phyloP scores from a whole-genome alignment of 2,888 invertebrate genomes.

The Drosophila vallismaia region DNA sequence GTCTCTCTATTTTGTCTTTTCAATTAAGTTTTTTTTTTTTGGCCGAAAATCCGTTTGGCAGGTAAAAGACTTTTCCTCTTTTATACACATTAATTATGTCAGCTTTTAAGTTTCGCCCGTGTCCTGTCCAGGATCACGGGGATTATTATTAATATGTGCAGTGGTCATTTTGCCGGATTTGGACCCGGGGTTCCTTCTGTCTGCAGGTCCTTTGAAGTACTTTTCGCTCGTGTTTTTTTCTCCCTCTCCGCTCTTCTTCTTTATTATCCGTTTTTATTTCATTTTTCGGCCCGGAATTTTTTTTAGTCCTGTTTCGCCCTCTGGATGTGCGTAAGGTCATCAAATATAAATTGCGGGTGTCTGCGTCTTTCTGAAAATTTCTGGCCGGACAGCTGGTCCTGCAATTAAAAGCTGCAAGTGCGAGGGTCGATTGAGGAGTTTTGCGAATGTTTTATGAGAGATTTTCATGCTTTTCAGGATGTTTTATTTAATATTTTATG shows the following conservation, averaged over 20 bases:
- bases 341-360: conserved; percentile 41
- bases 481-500: no score
- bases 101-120: conserved; percentile 24
- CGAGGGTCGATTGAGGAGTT: conserved; percentile 11
- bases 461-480: not conserved
- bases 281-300: not conserved
- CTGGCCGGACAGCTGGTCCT: not conserved
- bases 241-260: no score
- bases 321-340: conserved; percentile 43
- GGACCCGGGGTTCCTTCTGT: conserved; percentile 7
- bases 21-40: not conserved
- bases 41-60: conserved; percentile 27
- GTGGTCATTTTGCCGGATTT: conserved; percentile 7
- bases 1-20: not conserved
- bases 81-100: conserved; percentile 28
- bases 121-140: conserved; percentile 16
- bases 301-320: not conserved
- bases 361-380: conserved; percentile 16
- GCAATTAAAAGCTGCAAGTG: conserved; percentile 19
- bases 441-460: not conserved
- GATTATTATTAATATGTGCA: conserved; percentile 38
- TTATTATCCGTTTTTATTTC: not conserved
- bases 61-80: conserved; percentile 19
- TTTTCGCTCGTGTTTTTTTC: conserved; percentile 27
- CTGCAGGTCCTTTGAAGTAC: conserved; percentile 34